phyloP scores from a whole-genome alignment of 2,888 invertebrate genomes.

The Dryadula phaetusa region DNA sequence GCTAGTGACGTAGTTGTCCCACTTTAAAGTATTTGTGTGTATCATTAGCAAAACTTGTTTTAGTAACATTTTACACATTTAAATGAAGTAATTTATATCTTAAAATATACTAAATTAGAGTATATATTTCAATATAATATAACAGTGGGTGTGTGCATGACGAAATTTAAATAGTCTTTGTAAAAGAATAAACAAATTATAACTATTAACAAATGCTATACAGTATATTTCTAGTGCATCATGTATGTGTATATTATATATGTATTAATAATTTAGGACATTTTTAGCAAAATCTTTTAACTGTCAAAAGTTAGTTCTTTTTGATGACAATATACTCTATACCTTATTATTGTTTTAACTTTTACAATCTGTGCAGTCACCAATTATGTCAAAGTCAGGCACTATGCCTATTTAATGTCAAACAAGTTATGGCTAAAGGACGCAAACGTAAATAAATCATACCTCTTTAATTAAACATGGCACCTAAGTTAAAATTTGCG shows the following conservation, averaged over 20 bases:
- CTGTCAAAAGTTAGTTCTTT: background rate
- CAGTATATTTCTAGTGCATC: background rate
- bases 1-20: slow-evolving; percentile 21
- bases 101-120: background rate
- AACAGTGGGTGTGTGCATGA: slow-evolving; percentile 47
- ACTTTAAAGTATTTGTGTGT: background rate
- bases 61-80: background rate
- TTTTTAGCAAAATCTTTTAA: too few relatives aligned
- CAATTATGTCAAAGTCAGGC: background rate
- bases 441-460: slow-evolving; percentile 33
- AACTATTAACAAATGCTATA: too few relatives aligned
- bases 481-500: slow-evolving; percentile 89
- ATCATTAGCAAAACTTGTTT: background rate
- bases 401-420: slow-evolving; percentile 10
- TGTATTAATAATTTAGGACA: too few relatives aligned
- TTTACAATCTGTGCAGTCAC: background rate
- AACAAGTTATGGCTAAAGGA: slow-evolving; percentile 11
- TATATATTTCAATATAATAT: slow-evolving; percentile 15
- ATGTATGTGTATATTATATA: too few relatives aligned
- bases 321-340: background rate
- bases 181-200: background rate
- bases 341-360: background rate
- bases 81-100: slow-evolving; percentile 4
- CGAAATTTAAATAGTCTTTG: slow-evolving; percentile 34
- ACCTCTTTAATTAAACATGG: slow-evolving; percentile 62